Conservation (phyloP, 2,113 vertebrate species). For the Grus americana region DNA sequence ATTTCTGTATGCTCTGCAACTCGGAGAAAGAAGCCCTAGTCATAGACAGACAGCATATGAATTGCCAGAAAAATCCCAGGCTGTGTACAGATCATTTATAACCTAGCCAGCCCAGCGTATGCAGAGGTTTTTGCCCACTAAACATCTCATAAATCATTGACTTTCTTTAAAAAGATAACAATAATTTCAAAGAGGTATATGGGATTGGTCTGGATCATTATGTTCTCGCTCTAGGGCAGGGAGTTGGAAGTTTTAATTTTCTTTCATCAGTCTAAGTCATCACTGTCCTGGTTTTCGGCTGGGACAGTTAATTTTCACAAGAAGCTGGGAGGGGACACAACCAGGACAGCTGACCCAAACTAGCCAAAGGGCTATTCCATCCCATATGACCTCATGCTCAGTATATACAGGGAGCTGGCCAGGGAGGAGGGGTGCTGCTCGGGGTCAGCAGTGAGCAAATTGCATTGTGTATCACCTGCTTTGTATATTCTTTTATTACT, state of each 20-base stretch:
- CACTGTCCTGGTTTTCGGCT: neutral
- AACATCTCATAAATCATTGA: conserved; percentile 58
- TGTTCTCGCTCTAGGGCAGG: conserved; percentile 30
- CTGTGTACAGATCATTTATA: conserved; percentile 27
- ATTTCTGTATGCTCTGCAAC: conserved; percentile 5
- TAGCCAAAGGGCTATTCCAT: no score
- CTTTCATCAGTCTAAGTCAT: conserved; percentile 53
- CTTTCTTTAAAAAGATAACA: conserved; percentile 57
- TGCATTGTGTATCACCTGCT: no score
- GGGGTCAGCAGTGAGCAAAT: no score
- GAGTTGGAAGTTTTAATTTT: conserved; percentile 59
- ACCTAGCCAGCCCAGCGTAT: conserved; percentile 4
- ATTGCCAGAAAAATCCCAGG: conserved; percentile 15
- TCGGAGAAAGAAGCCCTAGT: neutral
- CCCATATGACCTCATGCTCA: no score
- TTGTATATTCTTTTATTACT: no score
- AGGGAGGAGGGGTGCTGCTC: no score
- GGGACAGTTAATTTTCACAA: no score
- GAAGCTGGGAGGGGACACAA: no score
- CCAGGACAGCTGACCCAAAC: no score
- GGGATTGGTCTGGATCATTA: conserved; percentile 56
- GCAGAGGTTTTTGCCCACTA: conserved; percentile 31
- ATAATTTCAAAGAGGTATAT: conserved; percentile 50
- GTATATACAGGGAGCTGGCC: no score
- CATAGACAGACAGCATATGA: neutral